A percentile compares a stretch with the other conserved stretches of the same genome.
Conservation (phyloP, 2,797 vertebrate species). For the Pteropus rufus region DNA sequence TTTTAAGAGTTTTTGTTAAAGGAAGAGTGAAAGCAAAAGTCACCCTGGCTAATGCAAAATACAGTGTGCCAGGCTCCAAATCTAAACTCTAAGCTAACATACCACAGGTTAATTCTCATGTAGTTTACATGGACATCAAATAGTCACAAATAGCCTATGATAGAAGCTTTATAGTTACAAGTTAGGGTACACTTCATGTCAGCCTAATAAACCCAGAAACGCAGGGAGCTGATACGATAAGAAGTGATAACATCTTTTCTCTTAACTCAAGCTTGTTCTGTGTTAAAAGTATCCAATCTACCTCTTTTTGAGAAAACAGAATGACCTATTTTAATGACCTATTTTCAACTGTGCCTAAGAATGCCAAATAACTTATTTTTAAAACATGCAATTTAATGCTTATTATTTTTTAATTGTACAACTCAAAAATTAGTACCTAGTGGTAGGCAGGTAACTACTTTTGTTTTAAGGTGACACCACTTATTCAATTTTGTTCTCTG, state of each 20-base stretch:
- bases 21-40: background rate
- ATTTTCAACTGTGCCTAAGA: slow-evolving; percentile 33
- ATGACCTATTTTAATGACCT: slow-evolving; percentile 24
- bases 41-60: background rate
- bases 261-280: background rate
- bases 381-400: slow-evolving; percentile 5
- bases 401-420: slow-evolving; percentile 42
- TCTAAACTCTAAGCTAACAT: background rate
- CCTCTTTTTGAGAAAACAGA: background rate
- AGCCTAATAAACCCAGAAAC: background rate
- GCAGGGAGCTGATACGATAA: background rate
- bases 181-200: background rate
- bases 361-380: slow-evolving; percentile 44
- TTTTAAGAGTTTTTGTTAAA: slow-evolving; percentile 36
- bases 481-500: slow-evolving; percentile 3
- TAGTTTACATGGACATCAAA: background rate
- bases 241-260: background rate
- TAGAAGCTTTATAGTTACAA: slow-evolving; percentile 13
- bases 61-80: background rate
- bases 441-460: background rate
- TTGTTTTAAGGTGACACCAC: background rate
- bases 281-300: background rate
- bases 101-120: background rate
- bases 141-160: background rate
- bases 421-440: slow-evolving; percentile 28